phyloP scores from a whole-genome alignment of 2,888 invertebrate genomes.

The Drosophila paramelanica region DNA sequence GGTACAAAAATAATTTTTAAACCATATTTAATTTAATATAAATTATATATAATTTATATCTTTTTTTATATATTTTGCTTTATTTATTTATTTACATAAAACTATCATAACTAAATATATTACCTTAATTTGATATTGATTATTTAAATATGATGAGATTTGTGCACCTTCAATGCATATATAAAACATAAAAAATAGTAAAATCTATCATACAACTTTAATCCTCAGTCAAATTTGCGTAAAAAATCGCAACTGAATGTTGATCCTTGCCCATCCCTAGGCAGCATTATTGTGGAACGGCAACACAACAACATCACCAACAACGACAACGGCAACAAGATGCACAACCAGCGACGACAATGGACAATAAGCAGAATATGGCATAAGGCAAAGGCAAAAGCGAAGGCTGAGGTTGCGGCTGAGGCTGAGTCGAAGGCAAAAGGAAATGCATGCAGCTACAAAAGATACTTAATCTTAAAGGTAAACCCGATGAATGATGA shows the following conservation, averaged over 20 bases:
- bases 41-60: no score
- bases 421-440: constrained; percentile 27
- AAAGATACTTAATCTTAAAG: constrained; percentile 80
- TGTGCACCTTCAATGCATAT: neutral
- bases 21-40: no score
- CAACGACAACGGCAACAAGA: constrained; percentile 32
- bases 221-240: constrained; percentile 24
- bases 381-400: constrained; percentile 31
- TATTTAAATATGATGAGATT: no score
- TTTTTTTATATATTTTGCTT: no score
- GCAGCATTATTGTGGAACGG: constrained; percentile 42
- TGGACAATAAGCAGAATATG: constrained; percentile 60
- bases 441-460: constrained; percentile 65
- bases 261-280: constrained; percentile 49
- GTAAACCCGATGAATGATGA: constrained; percentile 77
- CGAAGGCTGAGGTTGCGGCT: no score
- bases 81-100: no score
- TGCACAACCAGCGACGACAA: constrained; percentile 49
- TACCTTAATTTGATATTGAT: no score
- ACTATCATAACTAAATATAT: no score
- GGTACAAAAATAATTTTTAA: no score
- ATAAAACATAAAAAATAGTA: neutral
- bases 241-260: constrained; percentile 37
- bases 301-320: constrained; percentile 27
- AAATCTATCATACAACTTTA: neutral